Evolutionary conservation across 2,797 vertebrate species (phyloP).

Genomic region (Neoniphon sammara): DNA sequence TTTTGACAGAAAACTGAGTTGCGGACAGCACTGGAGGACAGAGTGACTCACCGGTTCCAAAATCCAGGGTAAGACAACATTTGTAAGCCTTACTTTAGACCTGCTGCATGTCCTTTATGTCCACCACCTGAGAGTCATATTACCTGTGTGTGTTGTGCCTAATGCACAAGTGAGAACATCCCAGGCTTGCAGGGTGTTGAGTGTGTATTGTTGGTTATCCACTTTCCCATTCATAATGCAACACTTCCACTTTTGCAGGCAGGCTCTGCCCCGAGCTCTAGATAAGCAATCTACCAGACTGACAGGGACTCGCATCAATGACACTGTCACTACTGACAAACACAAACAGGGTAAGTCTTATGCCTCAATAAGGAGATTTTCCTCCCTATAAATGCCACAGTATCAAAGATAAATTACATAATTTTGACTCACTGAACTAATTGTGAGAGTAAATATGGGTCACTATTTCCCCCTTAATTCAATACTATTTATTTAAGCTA

Average conservation of each 20-base stretch:
- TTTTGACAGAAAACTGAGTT: constrained; percentile 75
- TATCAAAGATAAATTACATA: no score
- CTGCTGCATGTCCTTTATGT: constrained; percentile 17
- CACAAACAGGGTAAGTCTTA: neutral
- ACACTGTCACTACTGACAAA: constrained; percentile 1
- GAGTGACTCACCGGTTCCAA: constrained; percentile 78
- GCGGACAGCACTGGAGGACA: constrained; percentile 68
- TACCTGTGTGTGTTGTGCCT: constrained; percentile 38
- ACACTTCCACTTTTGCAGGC: constrained; percentile 64
- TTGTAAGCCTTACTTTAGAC: neutral
- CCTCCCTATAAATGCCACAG: no score
- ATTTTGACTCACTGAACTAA: neutral
- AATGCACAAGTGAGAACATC: constrained; percentile 48
- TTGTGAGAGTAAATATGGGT: neutral
- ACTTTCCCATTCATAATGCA: constrained; percentile 78
- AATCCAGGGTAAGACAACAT: constrained; percentile 72
- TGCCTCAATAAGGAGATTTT: no score
- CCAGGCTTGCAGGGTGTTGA: constrained; percentile 58
- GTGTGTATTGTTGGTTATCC: constrained; percentile 45
- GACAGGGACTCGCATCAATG: constrained; percentile 44
- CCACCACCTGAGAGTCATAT: constrained; percentile 26
- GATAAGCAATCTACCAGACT: constrained; percentile 40
- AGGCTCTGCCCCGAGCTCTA: constrained; percentile 50
- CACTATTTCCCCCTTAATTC: no score
- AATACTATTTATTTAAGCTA: no score